Percentiles rank a stretch among this genome's conserved stretches.
These are phyloP conservation scores for Cnemophilus loriae DNA, from an alignment of 2,113 vertebrate genomes.

Conservation along the genomic window DNA sequence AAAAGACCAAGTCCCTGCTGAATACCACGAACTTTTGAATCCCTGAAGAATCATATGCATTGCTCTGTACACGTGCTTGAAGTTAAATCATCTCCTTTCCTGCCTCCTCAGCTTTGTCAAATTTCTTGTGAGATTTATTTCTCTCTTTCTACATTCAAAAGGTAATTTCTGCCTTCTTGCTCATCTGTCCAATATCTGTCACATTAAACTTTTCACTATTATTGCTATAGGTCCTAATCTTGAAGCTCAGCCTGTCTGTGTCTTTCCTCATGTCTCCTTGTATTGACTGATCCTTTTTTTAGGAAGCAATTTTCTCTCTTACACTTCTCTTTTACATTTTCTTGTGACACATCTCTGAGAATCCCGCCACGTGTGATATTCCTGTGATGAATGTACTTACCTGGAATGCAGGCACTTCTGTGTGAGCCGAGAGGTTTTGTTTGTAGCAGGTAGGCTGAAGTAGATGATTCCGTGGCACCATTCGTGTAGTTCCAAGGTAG, in stretches of 20 bases:
- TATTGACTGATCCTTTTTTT: background rate
- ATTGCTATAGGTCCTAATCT: background rate
- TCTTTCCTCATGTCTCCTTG: background rate
- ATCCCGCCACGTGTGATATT: background rate
- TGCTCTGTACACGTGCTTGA: background rate
- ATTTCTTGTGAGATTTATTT: background rate
- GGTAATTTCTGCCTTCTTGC: background rate
- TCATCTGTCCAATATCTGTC: background rate
- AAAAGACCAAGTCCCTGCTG: background rate
- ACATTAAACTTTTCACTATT: background rate
- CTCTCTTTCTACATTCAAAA: background rate
- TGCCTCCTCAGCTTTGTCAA: background rate
- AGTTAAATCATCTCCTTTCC: background rate
- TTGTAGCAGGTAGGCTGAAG: background rate
- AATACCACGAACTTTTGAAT: background rate
- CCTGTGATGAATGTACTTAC: background rate
- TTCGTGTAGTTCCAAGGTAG: background rate
- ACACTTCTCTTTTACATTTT: background rate
- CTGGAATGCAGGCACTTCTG: fast-evolving
- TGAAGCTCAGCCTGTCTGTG: background rate
- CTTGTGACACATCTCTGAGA: background rate
- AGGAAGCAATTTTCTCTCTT: background rate
- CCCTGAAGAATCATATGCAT: background rate
- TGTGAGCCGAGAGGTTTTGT: fast-evolving
- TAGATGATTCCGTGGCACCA: fast-evolving